phyloP scores from a whole-genome alignment of 2,888 invertebrate species.

The Syrista parreyssii region DNA sequence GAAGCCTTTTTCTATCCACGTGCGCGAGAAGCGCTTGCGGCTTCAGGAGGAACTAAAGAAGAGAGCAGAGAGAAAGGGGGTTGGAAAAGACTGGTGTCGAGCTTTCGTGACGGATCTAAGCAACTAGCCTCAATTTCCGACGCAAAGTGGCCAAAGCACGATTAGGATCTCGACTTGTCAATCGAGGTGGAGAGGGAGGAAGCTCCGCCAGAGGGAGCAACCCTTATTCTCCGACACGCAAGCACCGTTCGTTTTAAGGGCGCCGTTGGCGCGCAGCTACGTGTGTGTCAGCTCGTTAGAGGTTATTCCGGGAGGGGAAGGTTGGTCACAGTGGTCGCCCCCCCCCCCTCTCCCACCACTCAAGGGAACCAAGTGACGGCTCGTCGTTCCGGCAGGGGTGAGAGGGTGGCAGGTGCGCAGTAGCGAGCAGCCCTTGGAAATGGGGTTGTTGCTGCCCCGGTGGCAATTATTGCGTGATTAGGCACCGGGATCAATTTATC shows the following conservation, averaged over 20 bases:
- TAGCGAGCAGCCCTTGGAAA: too few species aligned
- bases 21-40: too few species aligned
- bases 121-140: slow-evolving; percentile 62
- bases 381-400: too few species aligned
- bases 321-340: too few species aligned
- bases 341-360: too few species aligned
- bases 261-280: too few species aligned
- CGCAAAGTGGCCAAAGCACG: slow-evolving; percentile 59
- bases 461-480: slow-evolving; percentile 15
- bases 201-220: background rate
- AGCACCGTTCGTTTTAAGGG: background rate
- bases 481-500: slow-evolving; percentile 14
- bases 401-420: too few species aligned
- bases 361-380: too few species aligned
- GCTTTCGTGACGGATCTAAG: slow-evolving; percentile 59
- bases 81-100: slow-evolving; percentile 19
- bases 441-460: background rate
- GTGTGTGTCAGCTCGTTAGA: background rate
- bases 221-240: background rate
- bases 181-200: background rate
- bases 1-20: too few species aligned
- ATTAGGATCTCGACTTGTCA: slow-evolving; percentile 53
- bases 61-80: too few species aligned
- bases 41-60: too few species aligned
- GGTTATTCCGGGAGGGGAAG: background rate